Evolutionary conservation across 1,140 invertebrate species (phyloP), one percentile per base, ranked within the genome.

Genomic region (Drosophila lowei): DNA sequence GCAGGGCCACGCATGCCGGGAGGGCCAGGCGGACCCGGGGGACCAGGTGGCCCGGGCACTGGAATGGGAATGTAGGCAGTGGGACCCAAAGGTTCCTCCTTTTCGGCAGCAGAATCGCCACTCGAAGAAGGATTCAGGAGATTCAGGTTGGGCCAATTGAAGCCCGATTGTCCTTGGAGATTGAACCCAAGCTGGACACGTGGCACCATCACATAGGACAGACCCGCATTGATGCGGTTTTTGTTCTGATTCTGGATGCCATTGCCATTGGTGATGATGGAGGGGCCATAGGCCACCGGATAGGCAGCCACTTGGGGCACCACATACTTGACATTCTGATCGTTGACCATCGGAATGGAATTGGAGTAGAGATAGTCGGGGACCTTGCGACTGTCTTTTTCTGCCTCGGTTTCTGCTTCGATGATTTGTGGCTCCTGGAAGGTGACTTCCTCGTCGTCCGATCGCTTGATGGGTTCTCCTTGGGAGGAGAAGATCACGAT

Each of bases 311-410:
- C 47, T 52, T 76, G 79, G 0, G 89, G 89, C 43, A 90, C 8
- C 55, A 80, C 65, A 52, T 86, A 90, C 16, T 90, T 89, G 15
- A 90, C 21, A 47, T 77, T 81, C 52, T 85, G 73, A 43, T 90
- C 89, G 15, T 77, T 81, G 7, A 83, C 60, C 72, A 90, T 74
- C 57, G 89, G 89, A 41, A 90, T 90, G 15, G 89, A 18, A 63
- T 83, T 90, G 3, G 89, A 66, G 47, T 90, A 90, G 1, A 90
- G 59, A 61, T 90, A 90, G 7, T 90, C 89, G 16, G 89, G 89
- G 7, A 90, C 77, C 34, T 89, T 90, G 41, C 89, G 78, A 5
- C 76, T 63, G 16, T 90, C 89, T 30, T 90, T 90, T 4, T 85
- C 75, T 2, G 43, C 3, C 3, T 88, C 72, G 0, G 56, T 0